Conservation (phyloP, 2,888 invertebrate species). For the Pecten maximus region DNA sequence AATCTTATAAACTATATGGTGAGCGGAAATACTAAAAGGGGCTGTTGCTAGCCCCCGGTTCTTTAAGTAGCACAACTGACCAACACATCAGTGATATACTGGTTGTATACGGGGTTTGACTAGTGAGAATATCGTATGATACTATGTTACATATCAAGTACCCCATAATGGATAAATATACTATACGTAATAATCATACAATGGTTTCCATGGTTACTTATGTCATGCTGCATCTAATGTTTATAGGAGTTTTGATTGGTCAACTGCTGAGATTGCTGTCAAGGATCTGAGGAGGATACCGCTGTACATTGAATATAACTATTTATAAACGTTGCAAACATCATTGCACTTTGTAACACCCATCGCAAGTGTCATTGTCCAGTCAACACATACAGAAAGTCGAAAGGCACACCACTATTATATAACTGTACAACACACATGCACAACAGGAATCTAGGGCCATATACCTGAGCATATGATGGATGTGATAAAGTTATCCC, state of each 20-base stretch:
- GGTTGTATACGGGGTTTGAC: slow-evolving; percentile 8
- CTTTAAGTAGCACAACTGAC: not conserved
- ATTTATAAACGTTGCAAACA: not conserved
- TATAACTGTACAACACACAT: not conserved
- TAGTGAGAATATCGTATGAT: not conserved
- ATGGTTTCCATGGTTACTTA: not conserved
- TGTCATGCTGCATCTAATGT: not conserved
- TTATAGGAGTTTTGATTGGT: not conserved
- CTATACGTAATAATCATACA: not conserved
- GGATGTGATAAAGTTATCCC: not conserved
- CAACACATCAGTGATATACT: not conserved
- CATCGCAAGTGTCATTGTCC: not conserved
- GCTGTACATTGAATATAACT: not conserved
- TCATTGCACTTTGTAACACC: not conserved
- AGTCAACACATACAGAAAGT: not conserved
- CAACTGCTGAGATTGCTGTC: not conserved
- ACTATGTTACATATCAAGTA: not conserved
- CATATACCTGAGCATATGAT: slow-evolving; percentile 35
- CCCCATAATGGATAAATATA: not conserved
- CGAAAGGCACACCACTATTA: not conserved
- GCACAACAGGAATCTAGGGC: slow-evolving; percentile 12
- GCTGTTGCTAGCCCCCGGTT: not conserved
- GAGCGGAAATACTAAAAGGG: not conserved
- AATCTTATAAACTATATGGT: not conserved
- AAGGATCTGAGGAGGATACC: not conserved